Conservation (phyloP, 2,113 vertebrate genomes). For the Oenanthe oenanthe region DNA sequence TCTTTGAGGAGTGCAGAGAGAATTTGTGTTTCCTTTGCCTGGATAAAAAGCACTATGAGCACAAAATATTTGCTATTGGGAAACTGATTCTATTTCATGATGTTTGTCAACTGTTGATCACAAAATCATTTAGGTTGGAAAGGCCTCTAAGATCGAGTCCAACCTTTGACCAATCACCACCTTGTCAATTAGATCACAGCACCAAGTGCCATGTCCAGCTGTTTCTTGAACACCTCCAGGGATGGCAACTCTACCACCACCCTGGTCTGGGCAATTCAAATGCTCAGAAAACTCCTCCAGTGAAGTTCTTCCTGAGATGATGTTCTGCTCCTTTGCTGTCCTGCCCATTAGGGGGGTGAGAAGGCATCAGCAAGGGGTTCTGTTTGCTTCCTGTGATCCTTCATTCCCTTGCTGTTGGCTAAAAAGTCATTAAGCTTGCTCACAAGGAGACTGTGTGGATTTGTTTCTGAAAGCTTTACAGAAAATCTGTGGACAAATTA, state of each 20-base stretch:
- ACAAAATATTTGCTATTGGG: background rate
- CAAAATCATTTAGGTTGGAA: background rate
- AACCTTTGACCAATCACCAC: background rate
- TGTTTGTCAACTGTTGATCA: background rate
- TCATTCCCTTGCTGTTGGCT: background rate
- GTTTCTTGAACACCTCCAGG: background rate
- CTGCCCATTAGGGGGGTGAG: background rate
- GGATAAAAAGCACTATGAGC: background rate
- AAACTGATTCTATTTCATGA: background rate
- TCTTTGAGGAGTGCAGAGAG: background rate
- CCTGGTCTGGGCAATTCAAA: background rate
- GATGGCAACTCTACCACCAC: background rate
- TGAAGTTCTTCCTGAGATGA: background rate
- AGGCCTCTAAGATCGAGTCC: background rate
- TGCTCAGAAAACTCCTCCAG: background rate
- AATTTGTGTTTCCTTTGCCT: background rate
- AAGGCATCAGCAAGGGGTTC: background rate
- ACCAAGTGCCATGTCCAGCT: background rate
- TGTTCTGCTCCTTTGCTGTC: slow-evolving; percentile 25
- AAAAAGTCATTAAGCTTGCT: slow-evolving; percentile 2
- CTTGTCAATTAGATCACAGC: background rate
- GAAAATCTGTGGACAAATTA: background rate
- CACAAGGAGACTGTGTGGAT: background rate
- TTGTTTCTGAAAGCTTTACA: slow-evolving; percentile 8
- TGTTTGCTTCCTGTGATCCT: background rate